A percentile compares a stretch with the other conserved stretches of the same genome.
Conservation (phyloP, 2,888 invertebrate genomes). For the Coenonympha glycerion region DNA sequence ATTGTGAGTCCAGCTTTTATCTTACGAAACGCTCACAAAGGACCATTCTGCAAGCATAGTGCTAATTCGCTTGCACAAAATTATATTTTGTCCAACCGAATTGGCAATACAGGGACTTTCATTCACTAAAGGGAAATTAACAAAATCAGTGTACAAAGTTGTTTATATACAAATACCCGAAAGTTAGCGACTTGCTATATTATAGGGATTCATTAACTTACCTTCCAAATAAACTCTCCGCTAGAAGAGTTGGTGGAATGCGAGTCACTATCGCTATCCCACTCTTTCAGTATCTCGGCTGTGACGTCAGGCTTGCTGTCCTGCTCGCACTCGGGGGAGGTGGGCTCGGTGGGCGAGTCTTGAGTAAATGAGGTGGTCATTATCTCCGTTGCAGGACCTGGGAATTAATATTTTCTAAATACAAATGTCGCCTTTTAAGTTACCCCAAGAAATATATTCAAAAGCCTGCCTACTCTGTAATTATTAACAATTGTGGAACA, state of each 20-base stretch:
- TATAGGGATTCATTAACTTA: conserved; percentile 39
- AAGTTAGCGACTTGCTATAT: neutral
- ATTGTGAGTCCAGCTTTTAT: too few relatives aligned
- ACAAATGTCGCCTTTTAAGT: neutral
- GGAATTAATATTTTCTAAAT: neutral
- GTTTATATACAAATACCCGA: conserved; percentile 7
- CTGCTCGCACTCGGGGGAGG: conserved; percentile 51
- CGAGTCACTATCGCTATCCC: conserved; percentile 81
- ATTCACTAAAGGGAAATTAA: neutral
- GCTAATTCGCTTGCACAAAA: neutral
- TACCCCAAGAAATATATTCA: too few relatives aligned
- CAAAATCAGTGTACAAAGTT: neutral
- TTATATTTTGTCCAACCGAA: neutral
- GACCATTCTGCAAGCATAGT: conserved; percentile 18
- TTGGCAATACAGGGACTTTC: neutral
- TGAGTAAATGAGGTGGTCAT: conserved; percentile 69
- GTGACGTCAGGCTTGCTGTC: conserved; percentile 55
- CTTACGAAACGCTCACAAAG: conserved; percentile 15
- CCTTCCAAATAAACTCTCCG: conserved; percentile 88
- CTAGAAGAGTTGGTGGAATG: conserved; percentile 82
- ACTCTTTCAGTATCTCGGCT: conserved; percentile 74
- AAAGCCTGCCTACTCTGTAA: too few relatives aligned
- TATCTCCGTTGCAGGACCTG: conserved; percentile 64
- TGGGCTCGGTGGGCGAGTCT: conserved; percentile 66
- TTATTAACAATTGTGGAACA: too few relatives aligned